Evolutionary conservation across 2,888 invertebrate species (phyloP).

Genomic region (Diogma glabrata): DNA sequence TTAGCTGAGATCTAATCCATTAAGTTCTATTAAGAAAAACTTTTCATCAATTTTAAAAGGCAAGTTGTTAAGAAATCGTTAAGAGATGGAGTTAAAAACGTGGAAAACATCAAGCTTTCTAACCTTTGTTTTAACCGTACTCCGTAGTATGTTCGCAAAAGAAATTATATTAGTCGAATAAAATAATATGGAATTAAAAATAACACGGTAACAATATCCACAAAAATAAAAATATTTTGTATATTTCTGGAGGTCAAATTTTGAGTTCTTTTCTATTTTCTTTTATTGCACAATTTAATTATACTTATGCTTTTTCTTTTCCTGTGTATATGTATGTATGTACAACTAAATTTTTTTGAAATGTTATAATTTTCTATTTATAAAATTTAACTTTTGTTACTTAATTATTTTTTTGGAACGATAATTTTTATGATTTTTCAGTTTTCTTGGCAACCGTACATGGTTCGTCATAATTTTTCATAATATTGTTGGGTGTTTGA

Average conservation of each 20-base stretch:
- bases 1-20: too few relatives aligned
- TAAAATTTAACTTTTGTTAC: constrained; percentile 1
- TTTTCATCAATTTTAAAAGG: too few relatives aligned
- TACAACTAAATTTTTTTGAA: constrained; percentile 5
- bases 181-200: too few relatives aligned
- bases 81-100: too few relatives aligned
- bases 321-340: not conserved
- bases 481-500: too few relatives aligned
- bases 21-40: too few relatives aligned
- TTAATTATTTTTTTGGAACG: not conserved
- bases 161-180: too few relatives aligned
- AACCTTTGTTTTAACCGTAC: too few relatives aligned
- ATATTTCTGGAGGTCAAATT: constrained; percentile 3
- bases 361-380: constrained; percentile 5
- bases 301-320: not conserved
- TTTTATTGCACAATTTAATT: constrained; percentile 2
- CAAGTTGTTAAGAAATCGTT: too few relatives aligned
- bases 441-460: not conserved
- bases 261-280: constrained; percentile 4
- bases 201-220: constrained; percentile 8
- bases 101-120: too few relatives aligned
- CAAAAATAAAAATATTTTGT: too few relatives aligned
- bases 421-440: not conserved
- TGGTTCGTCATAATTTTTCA: constrained; percentile 1
- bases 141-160: too few relatives aligned